Conservation (phyloP, 2,113 vertebrate species). For the Ictalurus punctatus region DNA sequence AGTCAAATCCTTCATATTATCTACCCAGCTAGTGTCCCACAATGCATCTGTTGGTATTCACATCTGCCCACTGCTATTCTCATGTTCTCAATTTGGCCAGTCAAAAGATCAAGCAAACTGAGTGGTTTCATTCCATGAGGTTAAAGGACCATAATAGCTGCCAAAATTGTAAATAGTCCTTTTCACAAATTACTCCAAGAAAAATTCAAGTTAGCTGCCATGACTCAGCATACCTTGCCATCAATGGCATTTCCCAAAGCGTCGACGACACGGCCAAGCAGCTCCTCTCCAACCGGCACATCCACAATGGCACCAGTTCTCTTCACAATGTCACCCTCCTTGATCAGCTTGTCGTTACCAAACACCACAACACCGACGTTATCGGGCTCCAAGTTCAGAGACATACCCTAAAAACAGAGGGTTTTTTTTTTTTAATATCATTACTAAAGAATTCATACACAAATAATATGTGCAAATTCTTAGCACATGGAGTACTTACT, state of each 20-base stretch:
- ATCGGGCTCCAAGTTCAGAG: slow-evolving; percentile 98
- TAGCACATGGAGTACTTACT: background rate
- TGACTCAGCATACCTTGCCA: slow-evolving; percentile 81
- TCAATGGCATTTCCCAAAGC: slow-evolving; percentile 95
- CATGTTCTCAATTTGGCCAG: background rate
- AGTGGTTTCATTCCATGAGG: background rate
- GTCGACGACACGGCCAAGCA: slow-evolving; percentile 95
- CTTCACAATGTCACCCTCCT: slow-evolving; percentile 97
- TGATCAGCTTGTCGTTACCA: slow-evolving; percentile 97
- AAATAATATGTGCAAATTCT: background rate
- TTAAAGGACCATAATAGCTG: background rate
- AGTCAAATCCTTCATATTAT: background rate
- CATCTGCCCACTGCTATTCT: background rate
- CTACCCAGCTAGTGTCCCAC: background rate
- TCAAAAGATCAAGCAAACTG: background rate
- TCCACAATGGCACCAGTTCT: slow-evolving; percentile 97
- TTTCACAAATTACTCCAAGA: background rate
- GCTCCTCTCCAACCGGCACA: slow-evolving; percentile 91
- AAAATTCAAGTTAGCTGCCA: background rate
- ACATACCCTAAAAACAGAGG: slow-evolving; percentile 83
- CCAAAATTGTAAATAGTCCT: background rate
- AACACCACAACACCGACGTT: slow-evolving; percentile 99
- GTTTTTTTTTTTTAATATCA: background rate
- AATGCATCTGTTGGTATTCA: background rate
- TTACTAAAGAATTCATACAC: background rate